Evolutionary conservation across 2,888 invertebrate species (phyloP).

Genomic region (Trachelus tabidus): DNA sequence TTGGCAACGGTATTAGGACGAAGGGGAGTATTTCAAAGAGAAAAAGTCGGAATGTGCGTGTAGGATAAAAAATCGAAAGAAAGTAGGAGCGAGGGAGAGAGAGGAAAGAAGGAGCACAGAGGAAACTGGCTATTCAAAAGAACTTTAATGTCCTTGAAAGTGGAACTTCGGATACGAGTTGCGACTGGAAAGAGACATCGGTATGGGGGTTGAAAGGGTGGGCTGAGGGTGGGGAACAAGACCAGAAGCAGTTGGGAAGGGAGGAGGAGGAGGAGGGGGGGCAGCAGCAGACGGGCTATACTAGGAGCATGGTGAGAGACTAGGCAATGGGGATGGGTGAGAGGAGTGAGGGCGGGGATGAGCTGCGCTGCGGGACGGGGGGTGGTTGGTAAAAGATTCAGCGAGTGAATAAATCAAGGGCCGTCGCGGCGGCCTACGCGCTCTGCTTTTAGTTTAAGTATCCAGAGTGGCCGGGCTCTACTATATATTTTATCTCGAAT

Average conservation of each 20-base stretch:
- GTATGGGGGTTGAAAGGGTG: constrained; percentile 29
- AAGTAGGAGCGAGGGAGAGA: background rate
- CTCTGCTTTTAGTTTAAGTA: constrained; percentile 53
- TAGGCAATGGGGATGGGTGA: constrained; percentile 6
- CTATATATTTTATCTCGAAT: constrained; percentile 41
- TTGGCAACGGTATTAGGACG: background rate
- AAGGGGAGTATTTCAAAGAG: background rate
- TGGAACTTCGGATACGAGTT: constrained; percentile 10
- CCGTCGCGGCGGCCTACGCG: constrained; percentile 40
- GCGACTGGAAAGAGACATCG: constrained; percentile 13
- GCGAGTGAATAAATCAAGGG: constrained; percentile 61
- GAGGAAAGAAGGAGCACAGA: background rate
- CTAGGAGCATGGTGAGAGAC: background rate
- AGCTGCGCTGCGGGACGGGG: background rate
- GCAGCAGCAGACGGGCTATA: constrained; percentile 39
- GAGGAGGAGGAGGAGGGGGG: constrained; percentile 14
- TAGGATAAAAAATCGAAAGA: background rate
- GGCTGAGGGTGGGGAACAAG: constrained; percentile 21
- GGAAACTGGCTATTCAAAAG: constrained; percentile 1
- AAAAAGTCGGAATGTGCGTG: background rate
- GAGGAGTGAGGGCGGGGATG: constrained; percentile 7
- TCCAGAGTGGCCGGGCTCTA: constrained; percentile 37
- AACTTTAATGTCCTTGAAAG: constrained; percentile 10
- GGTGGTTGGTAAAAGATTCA: constrained; percentile 55
- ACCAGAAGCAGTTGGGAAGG: background rate